These are phyloP conservation scores for Cyprinus carpio DNA, from an alignment of 2,113 vertebrate species.

Conservation along the genomic window DNA sequence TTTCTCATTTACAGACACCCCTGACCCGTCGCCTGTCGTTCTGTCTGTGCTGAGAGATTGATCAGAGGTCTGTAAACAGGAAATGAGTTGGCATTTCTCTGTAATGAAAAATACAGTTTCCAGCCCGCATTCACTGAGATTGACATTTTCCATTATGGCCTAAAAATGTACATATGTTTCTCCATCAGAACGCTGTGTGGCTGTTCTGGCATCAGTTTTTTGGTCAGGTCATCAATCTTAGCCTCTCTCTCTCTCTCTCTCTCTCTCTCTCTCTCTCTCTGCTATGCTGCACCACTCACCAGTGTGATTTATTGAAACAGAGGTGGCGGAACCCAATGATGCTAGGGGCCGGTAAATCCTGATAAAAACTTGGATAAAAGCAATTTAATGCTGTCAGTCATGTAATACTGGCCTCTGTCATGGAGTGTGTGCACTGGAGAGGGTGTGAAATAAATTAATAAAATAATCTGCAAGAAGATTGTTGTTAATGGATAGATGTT, in stretches of 20 bases:
- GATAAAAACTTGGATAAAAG: constrained; percentile 81
- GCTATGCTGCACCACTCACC: constrained; percentile 6
- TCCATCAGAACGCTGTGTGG: constrained; percentile 59
- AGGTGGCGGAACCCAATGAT: constrained; percentile 68
- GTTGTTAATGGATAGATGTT: too few relatives aligned
- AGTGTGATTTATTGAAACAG: constrained; percentile 77
- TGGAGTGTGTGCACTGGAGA: constrained; percentile 58
- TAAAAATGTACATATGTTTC: constrained; percentile 79
- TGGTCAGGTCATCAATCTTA: constrained; percentile 63
- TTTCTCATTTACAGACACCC: constrained; percentile 25
- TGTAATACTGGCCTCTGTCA: constrained; percentile 70
- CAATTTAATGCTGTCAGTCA: constrained; percentile 83
- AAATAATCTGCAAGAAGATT: not conserved
- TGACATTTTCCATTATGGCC: constrained; percentile 82
- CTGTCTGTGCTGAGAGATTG: constrained; percentile 60
- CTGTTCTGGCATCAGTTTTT: constrained; percentile 49
- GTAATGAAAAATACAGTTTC: constrained; percentile 74
- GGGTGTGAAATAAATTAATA: constrained; percentile 12
- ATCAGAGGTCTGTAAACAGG: constrained; percentile 70
- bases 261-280: not conserved
- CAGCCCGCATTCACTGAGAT: constrained; percentile 67
- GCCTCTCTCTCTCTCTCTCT: not conserved
- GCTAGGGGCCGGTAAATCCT: constrained; percentile 76
- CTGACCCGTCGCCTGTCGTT: constrained; percentile 26
- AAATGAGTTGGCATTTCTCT: constrained; percentile 76